Evolutionary conservation across 1,140 invertebrate genomes (phyloP).

Genomic region (Dinothrombium tinctorium): DNA sequence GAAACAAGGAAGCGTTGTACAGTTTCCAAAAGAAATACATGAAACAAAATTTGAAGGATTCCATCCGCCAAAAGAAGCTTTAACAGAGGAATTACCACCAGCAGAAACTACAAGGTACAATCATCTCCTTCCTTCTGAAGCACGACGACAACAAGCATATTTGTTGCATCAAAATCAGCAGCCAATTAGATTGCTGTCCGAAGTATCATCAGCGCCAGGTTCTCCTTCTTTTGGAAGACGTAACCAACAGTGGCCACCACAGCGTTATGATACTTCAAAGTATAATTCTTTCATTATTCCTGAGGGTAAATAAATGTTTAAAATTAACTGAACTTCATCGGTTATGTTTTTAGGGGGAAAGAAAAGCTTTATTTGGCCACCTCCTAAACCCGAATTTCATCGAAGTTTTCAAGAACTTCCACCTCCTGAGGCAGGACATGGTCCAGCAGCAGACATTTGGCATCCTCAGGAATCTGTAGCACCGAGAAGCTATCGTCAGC

Average conservation of each 20-base stretch:
- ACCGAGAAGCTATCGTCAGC: not conserved
- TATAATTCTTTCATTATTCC: no score
- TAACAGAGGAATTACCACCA: not conserved
- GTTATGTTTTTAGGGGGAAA: no score
- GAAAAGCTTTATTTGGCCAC: conserved; percentile 1
- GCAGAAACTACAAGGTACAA: not conserved
- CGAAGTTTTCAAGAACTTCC: not conserved
- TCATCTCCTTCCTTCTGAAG: not conserved
- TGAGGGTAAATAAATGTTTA: no score
- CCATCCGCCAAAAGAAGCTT: not conserved
- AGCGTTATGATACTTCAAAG: no score
- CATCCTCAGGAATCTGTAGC: not conserved
- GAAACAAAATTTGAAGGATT: not conserved
- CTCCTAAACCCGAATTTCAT: not conserved
- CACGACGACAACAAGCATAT: not conserved
- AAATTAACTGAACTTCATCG: no score
- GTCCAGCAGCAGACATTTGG: conserved; percentile 1
- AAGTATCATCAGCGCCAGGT: not conserved
- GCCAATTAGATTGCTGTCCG: not conserved
- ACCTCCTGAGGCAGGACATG: not conserved
- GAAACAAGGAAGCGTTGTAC: not conserved
- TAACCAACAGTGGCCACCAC: not conserved
- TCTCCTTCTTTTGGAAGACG: not conserved
- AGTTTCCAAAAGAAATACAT: conserved; percentile 1
- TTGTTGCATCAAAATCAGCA: not conserved